phyloP scores from a whole-genome alignment of 2,888 invertebrate genomes.

The Pharmacophagus antenor region DNA sequence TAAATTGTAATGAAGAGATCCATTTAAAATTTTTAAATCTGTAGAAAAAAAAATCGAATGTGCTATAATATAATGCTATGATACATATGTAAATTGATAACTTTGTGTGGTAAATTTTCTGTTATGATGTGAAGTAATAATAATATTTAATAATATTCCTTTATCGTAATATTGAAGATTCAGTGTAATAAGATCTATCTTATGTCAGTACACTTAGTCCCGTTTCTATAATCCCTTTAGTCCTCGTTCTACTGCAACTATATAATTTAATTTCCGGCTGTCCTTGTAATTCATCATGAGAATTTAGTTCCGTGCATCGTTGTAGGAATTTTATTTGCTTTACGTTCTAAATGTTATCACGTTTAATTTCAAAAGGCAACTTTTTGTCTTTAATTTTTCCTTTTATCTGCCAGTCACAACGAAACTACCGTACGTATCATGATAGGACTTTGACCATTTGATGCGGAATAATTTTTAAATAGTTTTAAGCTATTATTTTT shows the following conservation, averaged over 20 bases:
- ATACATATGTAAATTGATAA: not conserved
- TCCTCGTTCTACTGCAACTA: slow-evolving; percentile 19
- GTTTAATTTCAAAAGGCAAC: too few species aligned
- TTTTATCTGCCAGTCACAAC: too few species aligned
- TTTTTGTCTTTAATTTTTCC: too few species aligned
- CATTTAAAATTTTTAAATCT: too few species aligned
- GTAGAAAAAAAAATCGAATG: too few species aligned
- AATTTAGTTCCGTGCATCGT: not conserved
- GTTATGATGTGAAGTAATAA: not conserved
- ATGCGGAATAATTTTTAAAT: too few species aligned
- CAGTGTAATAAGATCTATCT: slow-evolving; percentile 12
- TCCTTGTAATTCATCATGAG: slow-evolving; percentile 10
- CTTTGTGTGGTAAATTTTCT: not conserved
- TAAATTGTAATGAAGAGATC: too few species aligned
- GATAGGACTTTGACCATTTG: too few species aligned
- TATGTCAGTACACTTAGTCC: slow-evolving; percentile 11
- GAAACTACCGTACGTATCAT: too few species aligned
- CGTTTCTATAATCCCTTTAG: slow-evolving; percentile 13
- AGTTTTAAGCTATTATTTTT: too few species aligned
- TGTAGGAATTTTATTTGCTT: not conserved
- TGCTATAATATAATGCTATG: not conserved
- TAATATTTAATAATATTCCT: not conserved
- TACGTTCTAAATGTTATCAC: not conserved
- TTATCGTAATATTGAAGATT: not conserved
- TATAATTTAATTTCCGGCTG: slow-evolving; percentile 20